Conservation (phyloP, 2,888 invertebrate species). For the Carterocephalus palaemon region DNA sequence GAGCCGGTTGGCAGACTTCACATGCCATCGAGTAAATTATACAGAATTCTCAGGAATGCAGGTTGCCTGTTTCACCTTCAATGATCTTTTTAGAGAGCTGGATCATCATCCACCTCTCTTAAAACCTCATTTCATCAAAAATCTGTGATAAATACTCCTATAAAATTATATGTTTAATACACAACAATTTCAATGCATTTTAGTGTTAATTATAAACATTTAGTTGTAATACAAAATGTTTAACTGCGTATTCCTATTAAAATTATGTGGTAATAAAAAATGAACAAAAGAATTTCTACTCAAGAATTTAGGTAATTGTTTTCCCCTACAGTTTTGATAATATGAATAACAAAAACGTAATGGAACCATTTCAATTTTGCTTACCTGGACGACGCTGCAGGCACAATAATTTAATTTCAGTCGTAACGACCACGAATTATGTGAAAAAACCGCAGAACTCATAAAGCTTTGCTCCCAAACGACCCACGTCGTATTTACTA, state of each 20-base stretch:
- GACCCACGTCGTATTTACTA: constrained; percentile 54
- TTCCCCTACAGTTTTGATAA: constrained; percentile 9
- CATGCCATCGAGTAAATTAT: too few relatives aligned
- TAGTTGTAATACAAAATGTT: too few relatives aligned
- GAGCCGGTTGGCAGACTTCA: too few relatives aligned
- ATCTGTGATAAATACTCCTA: neutral
- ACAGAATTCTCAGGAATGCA: too few relatives aligned
- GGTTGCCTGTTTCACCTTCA: too few relatives aligned
- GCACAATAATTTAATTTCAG: constrained; percentile 61
- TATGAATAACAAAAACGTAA: constrained; percentile 27
- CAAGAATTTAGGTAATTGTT: neutral
- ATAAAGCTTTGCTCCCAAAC: constrained; percentile 57
- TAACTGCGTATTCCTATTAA: too few relatives aligned
- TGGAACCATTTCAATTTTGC: constrained; percentile 44
- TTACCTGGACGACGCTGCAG: constrained; percentile 45
- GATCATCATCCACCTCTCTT: too few relatives aligned
- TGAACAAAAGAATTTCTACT: neutral
- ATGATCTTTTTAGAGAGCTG: too few relatives aligned
- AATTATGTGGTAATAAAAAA: too few relatives aligned
- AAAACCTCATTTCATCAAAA: too few relatives aligned
- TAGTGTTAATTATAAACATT: too few relatives aligned
- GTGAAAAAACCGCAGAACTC: constrained; percentile 59
- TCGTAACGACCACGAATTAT: constrained; percentile 55
- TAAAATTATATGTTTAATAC: neutral
- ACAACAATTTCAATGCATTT: neutral